phyloP scores from a whole-genome alignment of 2,113 vertebrate species.

The Peromyscus californicus region DNA sequence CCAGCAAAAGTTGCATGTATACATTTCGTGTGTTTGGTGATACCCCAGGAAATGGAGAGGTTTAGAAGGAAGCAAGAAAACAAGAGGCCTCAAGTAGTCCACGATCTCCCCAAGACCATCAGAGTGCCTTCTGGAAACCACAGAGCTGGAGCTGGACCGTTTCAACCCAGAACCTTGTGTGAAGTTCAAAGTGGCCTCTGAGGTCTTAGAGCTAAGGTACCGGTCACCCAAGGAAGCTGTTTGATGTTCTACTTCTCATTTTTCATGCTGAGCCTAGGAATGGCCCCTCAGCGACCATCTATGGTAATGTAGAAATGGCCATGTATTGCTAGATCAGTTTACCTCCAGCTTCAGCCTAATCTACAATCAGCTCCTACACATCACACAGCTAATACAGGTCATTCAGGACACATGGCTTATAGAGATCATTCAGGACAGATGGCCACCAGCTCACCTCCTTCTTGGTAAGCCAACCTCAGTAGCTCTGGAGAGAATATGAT shows the following conservation, averaged over 20 bases:
- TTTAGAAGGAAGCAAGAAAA: neutral
- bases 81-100: neutral
- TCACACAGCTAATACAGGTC: neutral
- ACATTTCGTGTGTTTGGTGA: neutral
- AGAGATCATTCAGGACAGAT: neutral
- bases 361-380: neutral
- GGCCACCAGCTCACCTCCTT: neutral
- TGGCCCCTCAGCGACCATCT: neutral
- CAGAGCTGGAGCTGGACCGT: neutral
- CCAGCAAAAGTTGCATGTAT: neutral
- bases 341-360: neutral
- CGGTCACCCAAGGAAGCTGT: neutral
- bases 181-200: neutral
- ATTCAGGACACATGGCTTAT: neutral
- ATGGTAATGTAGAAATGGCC: accelerated
- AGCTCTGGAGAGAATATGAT: neutral
- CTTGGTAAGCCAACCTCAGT: neutral
- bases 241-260: neutral
- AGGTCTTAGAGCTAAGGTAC: neutral
- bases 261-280: neutral
- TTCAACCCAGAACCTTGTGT: neutral
- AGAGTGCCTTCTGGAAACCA: neutral
- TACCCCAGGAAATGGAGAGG: neutral
- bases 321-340: neutral
- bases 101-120: neutral